Conservation (phyloP, 2,888 invertebrate species). For the Endomychus coccineus region DNA sequence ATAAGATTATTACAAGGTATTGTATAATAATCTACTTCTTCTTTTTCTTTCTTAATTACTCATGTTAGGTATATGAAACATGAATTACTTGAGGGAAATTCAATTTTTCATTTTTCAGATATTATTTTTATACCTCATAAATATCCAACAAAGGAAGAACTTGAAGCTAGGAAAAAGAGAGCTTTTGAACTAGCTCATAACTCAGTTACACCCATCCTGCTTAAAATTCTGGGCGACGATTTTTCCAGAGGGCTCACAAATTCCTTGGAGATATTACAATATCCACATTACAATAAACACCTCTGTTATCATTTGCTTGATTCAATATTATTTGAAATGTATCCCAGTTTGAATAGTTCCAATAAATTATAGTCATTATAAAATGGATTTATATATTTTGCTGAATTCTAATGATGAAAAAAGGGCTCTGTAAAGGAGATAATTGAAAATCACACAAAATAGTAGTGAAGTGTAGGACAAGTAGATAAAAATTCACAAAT, state of each 20-base stretch:
- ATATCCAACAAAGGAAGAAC: slow-evolving; percentile 35
- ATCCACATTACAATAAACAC: slow-evolving; percentile 58
- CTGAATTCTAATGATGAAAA: too few species aligned
- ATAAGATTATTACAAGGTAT: slow-evolving; percentile 54
- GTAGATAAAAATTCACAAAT: too few species aligned
- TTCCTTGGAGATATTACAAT: slow-evolving; percentile 47
- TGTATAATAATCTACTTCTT: slow-evolving; percentile 16
- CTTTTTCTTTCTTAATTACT: slow-evolving; percentile 1
- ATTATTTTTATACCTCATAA: slow-evolving; percentile 37
- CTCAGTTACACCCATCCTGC: slow-evolving; percentile 35
- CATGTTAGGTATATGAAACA: neutral
- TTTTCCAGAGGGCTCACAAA: slow-evolving; percentile 42
- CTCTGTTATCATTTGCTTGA: slow-evolving; percentile 74
- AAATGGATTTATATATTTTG: too few species aligned
- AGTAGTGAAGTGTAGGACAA: too few species aligned
- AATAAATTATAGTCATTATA: too few species aligned
- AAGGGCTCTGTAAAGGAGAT: too few species aligned
- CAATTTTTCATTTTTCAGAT: slow-evolving; percentile 35
- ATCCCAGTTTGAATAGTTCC: too few species aligned
- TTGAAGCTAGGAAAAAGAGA: slow-evolving; percentile 35
- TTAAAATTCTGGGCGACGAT: slow-evolving; percentile 39
- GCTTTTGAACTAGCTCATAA: slow-evolving; percentile 44
- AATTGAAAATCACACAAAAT: too few species aligned
- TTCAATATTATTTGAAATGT: slow-evolving; percentile 64
- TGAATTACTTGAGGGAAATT: too few species aligned